Percentiles rank a stretch among this genome's conserved stretches.
Conservation (phyloP, 2,113 vertebrate species). For the Bubo blakistoni region DNA sequence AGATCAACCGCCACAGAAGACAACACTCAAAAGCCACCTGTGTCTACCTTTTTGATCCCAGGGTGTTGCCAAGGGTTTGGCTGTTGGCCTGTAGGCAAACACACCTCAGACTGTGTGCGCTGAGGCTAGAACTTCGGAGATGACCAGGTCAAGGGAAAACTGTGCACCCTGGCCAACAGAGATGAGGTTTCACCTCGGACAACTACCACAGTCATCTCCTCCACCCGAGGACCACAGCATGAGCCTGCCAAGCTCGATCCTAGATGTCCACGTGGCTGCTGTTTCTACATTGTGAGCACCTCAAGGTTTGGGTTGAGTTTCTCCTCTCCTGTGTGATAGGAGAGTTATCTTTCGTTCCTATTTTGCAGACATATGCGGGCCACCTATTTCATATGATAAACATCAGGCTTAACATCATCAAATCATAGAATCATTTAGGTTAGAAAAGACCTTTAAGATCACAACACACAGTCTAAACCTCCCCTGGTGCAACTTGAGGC, state of each 20-base stretch:
- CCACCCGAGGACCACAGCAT: background rate
- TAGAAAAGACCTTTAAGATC: background rate
- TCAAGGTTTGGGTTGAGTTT: background rate
- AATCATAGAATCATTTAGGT: background rate
- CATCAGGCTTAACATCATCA: background rate
- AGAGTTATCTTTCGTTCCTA: background rate
- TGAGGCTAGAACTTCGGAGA: background rate
- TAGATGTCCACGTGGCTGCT: accelerated
- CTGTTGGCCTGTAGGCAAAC: background rate
- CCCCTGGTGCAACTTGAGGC: background rate
- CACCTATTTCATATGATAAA: background rate
- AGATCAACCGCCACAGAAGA: background rate
- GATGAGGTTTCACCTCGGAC: background rate
- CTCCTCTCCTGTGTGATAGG: background rate
- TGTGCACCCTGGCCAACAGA: background rate
- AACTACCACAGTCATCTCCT: background rate
- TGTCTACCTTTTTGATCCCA: background rate
- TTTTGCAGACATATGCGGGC: background rate
- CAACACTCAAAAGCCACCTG: background rate
- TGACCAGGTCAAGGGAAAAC: background rate
- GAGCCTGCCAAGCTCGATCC: background rate
- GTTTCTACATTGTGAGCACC: background rate
- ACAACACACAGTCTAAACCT: background rate
- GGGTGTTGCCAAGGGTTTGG: background rate
- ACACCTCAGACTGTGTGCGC: background rate